These are phyloP conservation scores for Lagria hirta DNA, from an alignment of 2,888 invertebrate species.

Conservation along the genomic window DNA sequence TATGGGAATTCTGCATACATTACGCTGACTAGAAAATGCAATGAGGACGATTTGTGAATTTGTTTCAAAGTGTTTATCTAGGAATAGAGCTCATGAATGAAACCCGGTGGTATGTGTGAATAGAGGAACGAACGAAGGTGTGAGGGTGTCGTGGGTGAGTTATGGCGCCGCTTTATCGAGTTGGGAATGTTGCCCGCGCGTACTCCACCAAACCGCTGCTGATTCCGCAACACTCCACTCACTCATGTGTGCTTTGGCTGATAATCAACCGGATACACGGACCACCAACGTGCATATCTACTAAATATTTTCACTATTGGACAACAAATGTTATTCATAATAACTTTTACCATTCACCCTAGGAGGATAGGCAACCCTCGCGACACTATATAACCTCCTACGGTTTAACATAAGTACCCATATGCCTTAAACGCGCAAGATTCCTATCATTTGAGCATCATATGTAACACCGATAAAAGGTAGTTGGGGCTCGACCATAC, in stretches of 20 bases:
- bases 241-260: conserved; percentile 46
- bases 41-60: conserved; percentile 16
- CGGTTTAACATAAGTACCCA: too few species aligned
- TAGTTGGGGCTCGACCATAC: too few species aligned
- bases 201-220: conserved; percentile 44
- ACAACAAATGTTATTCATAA: too few species aligned
- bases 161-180: conserved; percentile 47
- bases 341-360: too few species aligned
- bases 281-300: too few species aligned
- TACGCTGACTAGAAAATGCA: conserved; percentile 3
- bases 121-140: too few species aligned
- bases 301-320: too few species aligned
- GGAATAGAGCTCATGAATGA: conserved; percentile 21
- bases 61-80: conserved; percentile 6
- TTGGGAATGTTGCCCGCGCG: conserved; percentile 38
- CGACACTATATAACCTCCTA: too few species aligned
- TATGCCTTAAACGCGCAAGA: too few species aligned
- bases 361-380: too few species aligned
- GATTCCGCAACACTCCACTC: conserved; percentile 49
- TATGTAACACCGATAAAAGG: too few species aligned
- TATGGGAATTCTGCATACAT: conserved; percentile 13
- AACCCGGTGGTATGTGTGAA: conserved; percentile 27
- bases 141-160: conserved; percentile 43
- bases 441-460: too few species aligned
- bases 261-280: conserved; percentile 45